A percentile compares a stretch with the other conserved stretches of the same genome.
Evolutionary conservation across 2,797 vertebrate species (phyloP).

Genomic region (Micromesistius poutassou): DNA sequence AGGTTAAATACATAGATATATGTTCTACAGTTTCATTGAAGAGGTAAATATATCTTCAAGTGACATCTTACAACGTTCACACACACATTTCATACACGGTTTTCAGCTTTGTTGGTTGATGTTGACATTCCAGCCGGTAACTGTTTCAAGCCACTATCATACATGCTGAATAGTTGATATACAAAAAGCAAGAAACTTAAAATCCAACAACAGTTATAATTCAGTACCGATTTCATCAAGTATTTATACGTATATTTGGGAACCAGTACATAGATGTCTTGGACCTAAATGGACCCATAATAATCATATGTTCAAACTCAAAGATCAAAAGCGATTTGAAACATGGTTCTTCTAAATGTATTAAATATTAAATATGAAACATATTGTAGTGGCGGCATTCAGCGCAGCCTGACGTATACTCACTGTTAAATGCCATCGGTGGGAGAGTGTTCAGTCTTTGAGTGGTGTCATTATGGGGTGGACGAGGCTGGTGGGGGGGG

Average conservation of each 20-base stretch:
- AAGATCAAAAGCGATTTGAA: conserved; percentile 41
- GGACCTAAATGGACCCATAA: conserved; percentile 22
- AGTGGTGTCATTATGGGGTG: conserved; percentile 48
- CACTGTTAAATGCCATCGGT: conserved; percentile 59
- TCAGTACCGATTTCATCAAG: conserved; percentile 51
- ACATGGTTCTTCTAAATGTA: conserved; percentile 38
- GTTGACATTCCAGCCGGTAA: conserved; percentile 40
- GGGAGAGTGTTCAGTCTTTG: conserved; percentile 46
- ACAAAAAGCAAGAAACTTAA: conserved; percentile 48
- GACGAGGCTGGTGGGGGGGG: too few species aligned
- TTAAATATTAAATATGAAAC: conserved; percentile 75
- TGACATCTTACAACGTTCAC: conserved; percentile 54
- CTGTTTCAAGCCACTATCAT: conserved; percentile 36
- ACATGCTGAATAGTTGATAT: conserved; percentile 52
- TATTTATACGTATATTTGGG: conserved; percentile 39
- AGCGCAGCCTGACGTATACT: conserved; percentile 68
- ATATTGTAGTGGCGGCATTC: conserved; percentile 53
- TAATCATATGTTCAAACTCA: conserved; percentile 33
- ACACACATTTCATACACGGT: conserved; percentile 45
- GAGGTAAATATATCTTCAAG: conserved; percentile 39
- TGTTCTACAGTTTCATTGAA: conserved; percentile 46
- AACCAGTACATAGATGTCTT: conserved; percentile 35
- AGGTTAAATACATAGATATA: conserved; percentile 50
- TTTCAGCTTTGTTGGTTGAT: conserved; percentile 46
- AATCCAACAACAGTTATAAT: conserved; percentile 24